A percentile compares a stretch with the other conserved stretches of the same genome.
Evolutionary conservation across 2,888 invertebrate species (phyloP).

Genomic region (Melitaea athalia): DNA sequence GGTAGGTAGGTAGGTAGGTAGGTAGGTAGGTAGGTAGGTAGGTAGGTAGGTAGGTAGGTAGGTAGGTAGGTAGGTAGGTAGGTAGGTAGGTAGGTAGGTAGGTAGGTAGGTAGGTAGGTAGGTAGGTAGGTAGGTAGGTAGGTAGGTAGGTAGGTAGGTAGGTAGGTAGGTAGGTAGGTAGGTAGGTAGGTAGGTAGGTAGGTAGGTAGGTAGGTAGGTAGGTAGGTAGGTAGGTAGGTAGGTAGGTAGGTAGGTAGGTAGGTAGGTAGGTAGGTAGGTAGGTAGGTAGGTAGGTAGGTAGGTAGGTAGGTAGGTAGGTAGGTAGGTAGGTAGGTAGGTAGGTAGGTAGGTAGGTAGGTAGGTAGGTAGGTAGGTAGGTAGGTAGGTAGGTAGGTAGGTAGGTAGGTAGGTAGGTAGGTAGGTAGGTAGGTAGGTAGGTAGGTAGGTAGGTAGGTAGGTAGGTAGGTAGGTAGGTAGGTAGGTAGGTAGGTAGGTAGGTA

Average conservation of each 20-base stretch:
- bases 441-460: slow-evolving; percentile 3
- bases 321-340: slow-evolving; percentile 3
- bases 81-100: slow-evolving; percentile 3
- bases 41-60: slow-evolving; percentile 3
- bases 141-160: slow-evolving; percentile 3
- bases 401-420: slow-evolving; percentile 3
- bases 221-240: slow-evolving; percentile 3
- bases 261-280: slow-evolving; percentile 3
- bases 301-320: slow-evolving; percentile 3
- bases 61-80: slow-evolving; percentile 3
- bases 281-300: slow-evolving; percentile 3
- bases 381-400: slow-evolving; percentile 3
- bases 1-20: slow-evolving; percentile 3
- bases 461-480: slow-evolving; percentile 3
- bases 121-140: slow-evolving; percentile 3
- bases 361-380: slow-evolving; percentile 3
- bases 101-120: slow-evolving; percentile 3
- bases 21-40: slow-evolving; percentile 3
- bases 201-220: slow-evolving; percentile 3
- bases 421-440: slow-evolving; percentile 3
- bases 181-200: slow-evolving; percentile 3
- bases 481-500: slow-evolving; percentile 3
- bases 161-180: slow-evolving; percentile 3
- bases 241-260: slow-evolving; percentile 3
- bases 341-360: slow-evolving; percentile 3